Conservation (phyloP, 2,888 invertebrate genomes). For the Periphyllus acericola region DNA sequence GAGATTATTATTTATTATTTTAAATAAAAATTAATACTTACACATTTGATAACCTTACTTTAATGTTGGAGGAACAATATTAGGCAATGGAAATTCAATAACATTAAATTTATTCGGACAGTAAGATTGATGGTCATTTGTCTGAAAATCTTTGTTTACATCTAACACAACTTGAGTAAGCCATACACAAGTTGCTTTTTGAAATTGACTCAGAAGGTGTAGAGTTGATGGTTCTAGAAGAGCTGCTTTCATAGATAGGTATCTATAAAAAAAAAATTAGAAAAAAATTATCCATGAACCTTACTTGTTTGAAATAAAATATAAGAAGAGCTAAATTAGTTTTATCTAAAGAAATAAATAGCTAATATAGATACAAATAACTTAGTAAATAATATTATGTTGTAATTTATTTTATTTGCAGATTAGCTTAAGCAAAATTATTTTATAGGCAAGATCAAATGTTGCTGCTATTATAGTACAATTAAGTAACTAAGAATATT, state of each 20-base stretch:
- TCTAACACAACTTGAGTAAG: slow-evolving; percentile 82
- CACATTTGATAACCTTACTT: slow-evolving; percentile 55
- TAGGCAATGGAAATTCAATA: slow-evolving; percentile 73
- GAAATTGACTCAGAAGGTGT: slow-evolving; percentile 78
- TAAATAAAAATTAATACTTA: neutral
- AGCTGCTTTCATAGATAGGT: slow-evolving; percentile 78
- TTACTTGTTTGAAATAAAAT: neutral
- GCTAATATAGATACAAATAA: no score
- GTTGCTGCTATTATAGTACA: no score
- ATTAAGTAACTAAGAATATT: no score
- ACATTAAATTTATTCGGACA: slow-evolving; percentile 72
- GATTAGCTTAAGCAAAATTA: no score
- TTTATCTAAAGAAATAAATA: no score
- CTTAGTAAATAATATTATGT: no score
- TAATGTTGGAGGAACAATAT: slow-evolving; percentile 60
- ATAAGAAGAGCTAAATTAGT: neutral
- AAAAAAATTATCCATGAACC: neutral
- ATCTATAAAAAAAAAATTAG: slow-evolving; percentile 68
- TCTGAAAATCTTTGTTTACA: slow-evolving; percentile 65
- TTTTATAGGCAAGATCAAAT: no score
- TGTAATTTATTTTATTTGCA: no score
- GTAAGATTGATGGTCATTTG: slow-evolving; percentile 69
- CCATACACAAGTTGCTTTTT: slow-evolving; percentile 86
- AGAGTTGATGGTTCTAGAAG: slow-evolving; percentile 81
- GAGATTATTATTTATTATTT: neutral